phyloP scores from a whole-genome alignment of 2,113 vertebrate species.

The Platysternon megacephalum region DNA sequence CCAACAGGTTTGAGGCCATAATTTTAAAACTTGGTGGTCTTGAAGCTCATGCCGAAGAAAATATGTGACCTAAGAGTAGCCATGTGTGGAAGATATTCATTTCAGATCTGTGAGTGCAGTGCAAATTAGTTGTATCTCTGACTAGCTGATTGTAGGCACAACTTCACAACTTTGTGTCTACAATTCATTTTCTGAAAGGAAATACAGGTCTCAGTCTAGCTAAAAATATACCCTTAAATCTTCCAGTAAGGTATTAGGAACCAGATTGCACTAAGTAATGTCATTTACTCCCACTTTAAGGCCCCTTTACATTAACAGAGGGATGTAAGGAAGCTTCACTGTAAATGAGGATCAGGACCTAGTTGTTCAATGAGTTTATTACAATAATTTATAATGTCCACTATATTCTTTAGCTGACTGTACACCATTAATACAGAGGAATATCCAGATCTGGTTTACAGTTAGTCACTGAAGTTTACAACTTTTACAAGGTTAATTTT shows the following conservation, averaged over 20 bases:
- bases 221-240: background rate
- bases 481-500: constrained; percentile 37
- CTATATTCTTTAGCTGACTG: constrained; percentile 19
- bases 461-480: background rate
- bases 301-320: background rate
- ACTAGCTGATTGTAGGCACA: background rate
- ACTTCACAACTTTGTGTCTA: background rate
- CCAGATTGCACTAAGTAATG: background rate
- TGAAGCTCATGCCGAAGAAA: background rate
- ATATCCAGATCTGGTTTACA: background rate
- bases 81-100: rapidly evolving
- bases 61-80: background rate
- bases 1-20: background rate
- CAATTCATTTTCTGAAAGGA: background rate
- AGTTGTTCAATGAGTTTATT: background rate
- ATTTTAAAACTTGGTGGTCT: background rate
- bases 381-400: constrained; percentile 6
- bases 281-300: background rate
- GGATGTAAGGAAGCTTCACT: background rate
- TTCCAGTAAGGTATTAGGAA: background rate
- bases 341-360: background rate
- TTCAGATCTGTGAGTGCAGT: background rate
- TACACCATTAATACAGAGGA: background rate
- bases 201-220: background rate
- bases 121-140: background rate